Evolutionary conservation across 2,797 vertebrate species (phyloP), one percentile per base, ranked within the genome.

Genomic region (Salarias fasciatus): DNA sequence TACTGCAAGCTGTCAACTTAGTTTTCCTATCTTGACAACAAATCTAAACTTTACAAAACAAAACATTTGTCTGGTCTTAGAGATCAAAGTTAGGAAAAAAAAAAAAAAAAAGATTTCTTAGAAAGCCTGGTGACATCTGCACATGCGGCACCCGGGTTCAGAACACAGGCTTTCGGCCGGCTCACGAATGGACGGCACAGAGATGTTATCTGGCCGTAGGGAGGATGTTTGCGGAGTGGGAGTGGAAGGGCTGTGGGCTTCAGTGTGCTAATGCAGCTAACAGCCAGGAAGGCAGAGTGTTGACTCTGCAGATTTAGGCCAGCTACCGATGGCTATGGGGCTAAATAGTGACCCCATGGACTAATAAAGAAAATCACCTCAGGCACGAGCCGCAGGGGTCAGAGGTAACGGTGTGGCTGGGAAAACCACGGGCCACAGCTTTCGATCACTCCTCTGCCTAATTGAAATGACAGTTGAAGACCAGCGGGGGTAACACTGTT

Each of bases 391-490:
- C 33, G 8, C 38, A 18, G 81, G 86, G 84, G 83, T 91, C 83
- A 86, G 83, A 93, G 91, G 92, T 93, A 91, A 92, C 82, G 63
- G 80, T 79, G 72, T 36, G 80, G 91, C 88, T 88, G 87, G 76
- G 83, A 90, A 92, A 86, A 85, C 81, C 79, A 81, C 78, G 67
- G 74, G 8, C 9, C 30, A 35, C 50, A 79, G 68, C 45, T 45
- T 69, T 80, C 84, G 81, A 88, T 89, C 81, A 86, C 86, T 82
- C 70, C 86, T 72, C 53, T 81, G 91, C 86, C 89, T 94, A 94
- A 95, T 94, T 93, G 93, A 89, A 91, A 92, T 95, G 94, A 95
- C 95, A 96, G 93, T 87, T 90, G 88, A 91, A 90, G 88, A 88
- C 90, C 87, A 79, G 86, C 61, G 83, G 89, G 87, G 88, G 89